Evolutionary conservation across 2,113 vertebrate species (phyloP), one percentile per base, ranked within the genome.

Genomic region (Oreotrochilus melanogaster): DNA sequence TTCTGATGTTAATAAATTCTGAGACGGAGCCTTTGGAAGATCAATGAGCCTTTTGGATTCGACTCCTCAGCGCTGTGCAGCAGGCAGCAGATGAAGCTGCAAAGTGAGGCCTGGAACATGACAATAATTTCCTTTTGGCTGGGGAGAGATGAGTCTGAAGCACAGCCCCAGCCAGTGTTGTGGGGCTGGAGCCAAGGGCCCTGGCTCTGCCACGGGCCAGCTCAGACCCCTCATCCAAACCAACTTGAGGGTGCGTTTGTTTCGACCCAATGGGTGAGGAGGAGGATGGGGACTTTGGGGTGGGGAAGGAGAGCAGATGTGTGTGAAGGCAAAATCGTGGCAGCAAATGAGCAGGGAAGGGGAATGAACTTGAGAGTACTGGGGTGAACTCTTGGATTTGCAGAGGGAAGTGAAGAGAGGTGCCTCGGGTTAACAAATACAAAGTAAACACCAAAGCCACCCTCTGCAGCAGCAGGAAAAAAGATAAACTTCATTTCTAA

Each of bases 81-180:
- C 96, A 84, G 73, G 81, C 70, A 5, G 95, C 93, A 90, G 88
- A 93, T 93, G 95, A 93, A 88, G 90, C 94, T 96, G 95, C 93
- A 74, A 21, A 94, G 76, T 6, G 70, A 95, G 87, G 9, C 92
- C 94, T 96, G 95, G 95, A 88, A 88, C 92, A 88, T 74, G 94
- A 94, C 92, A 95, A 79, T 89, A 11, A 86, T 96, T 96, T 97
- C 96, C 96, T 95, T 45, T 93, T 92, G 95, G 96, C 93, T 78
- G 88, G 47, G 6, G 30, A 17, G 85, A 73, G 95, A 92, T 56
- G 86, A 78, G 48, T 18, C 60, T 92, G 89, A 91, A 10, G 47
- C 54, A 1, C 93, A 60, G 4, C 60, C 83, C 3, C 60, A 21
- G 84, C 65, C 72, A 5, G 83, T n/a, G 2, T 3, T 7, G 71